A percentile compares a stretch with the other conserved stretches of the same genome.
Conservation (phyloP, 2,113 vertebrate genomes). For the Pelmatolapia mariae region DNA sequence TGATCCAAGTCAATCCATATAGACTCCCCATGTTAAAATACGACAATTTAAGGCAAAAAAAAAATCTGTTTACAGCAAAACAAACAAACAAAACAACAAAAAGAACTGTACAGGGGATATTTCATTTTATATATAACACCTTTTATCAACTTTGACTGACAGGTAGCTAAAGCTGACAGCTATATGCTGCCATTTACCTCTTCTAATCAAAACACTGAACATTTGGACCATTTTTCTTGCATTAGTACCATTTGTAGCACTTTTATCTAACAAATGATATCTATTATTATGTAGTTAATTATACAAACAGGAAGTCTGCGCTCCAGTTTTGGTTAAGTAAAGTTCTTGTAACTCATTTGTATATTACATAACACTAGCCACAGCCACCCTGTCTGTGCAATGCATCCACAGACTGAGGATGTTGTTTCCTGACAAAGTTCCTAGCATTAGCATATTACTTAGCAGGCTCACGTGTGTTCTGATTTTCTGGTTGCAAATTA, state of each 20-base stretch:
- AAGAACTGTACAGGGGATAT: neutral
- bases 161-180: neutral
- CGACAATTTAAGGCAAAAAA: neutral
- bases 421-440: neutral
- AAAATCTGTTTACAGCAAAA: neutral
- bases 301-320: neutral
- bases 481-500: neutral
- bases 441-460: neutral
- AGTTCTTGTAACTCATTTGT: neutral
- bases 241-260: neutral
- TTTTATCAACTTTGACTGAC: neutral
- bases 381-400: neutral
- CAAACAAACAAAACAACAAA: neutral
- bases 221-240: neutral
- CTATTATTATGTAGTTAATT: neutral
- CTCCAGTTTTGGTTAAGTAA: neutral
- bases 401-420: neutral
- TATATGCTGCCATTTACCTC: neutral
- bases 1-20: neutral
- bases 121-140: neutral
- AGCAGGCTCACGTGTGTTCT: neutral
- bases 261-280: neutral
- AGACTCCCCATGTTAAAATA: neutral
- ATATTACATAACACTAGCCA: neutral
- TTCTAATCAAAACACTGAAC: neutral